Evolutionary conservation across 2,888 invertebrate species (phyloP).

Genomic region (Lepidochrysops patricia): DNA sequence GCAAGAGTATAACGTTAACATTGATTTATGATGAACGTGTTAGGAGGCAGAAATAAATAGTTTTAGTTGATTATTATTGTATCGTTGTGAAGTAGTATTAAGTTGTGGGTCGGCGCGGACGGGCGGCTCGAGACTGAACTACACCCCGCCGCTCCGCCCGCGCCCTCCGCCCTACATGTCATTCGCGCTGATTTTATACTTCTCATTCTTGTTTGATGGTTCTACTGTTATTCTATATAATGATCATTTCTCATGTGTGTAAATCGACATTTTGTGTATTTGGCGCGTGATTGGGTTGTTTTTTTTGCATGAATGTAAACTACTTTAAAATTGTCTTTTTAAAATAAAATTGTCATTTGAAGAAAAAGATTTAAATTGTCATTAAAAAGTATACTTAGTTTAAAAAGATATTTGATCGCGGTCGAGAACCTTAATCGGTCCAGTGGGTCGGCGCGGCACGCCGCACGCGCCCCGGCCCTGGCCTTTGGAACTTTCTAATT

Average conservation of each 20-base stretch:
- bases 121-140: slow-evolving; percentile 66
- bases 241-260: slow-evolving; percentile 62
- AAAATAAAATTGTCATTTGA: slow-evolving; percentile 16
- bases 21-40: slow-evolving; percentile 49
- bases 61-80: slow-evolving; percentile 65
- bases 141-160: slow-evolving; percentile 47
- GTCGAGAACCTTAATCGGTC: slow-evolving; percentile 17
- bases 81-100: slow-evolving; percentile 70
- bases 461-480: slow-evolving; percentile 23
- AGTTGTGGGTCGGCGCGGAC: slow-evolving; percentile 54
- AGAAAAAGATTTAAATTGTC: not conserved
- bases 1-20: slow-evolving; percentile 42
- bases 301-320: slow-evolving; percentile 33
- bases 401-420: slow-evolving; percentile 17
- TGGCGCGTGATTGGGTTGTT: slow-evolving; percentile 55
- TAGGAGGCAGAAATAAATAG: slow-evolving; percentile 60
- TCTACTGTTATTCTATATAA: slow-evolving; percentile 58
- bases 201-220: slow-evolving; percentile 62
- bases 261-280: slow-evolving; percentile 58
- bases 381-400: slow-evolving; percentile 5
- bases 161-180: slow-evolving; percentile 51
- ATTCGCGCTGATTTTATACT: slow-evolving; percentile 52
- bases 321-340: slow-evolving; percentile 21
- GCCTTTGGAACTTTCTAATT: slow-evolving; percentile 27
- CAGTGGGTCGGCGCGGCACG: slow-evolving; percentile 12